phyloP scores from a whole-genome alignment of 1,140 invertebrate genomes.

The Heterodera carotae region DNA sequence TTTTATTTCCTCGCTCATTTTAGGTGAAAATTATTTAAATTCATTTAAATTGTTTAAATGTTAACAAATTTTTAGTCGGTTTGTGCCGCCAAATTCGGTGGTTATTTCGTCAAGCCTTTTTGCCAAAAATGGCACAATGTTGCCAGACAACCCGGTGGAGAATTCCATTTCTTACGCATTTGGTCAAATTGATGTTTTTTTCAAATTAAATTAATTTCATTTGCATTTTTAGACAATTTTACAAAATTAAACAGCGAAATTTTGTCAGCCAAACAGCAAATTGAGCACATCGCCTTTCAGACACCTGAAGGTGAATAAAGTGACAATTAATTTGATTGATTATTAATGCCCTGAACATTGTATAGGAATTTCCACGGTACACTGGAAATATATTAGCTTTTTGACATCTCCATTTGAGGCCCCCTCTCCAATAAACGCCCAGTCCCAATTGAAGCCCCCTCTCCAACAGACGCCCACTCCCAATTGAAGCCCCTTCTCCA shows the following conservation, averaged over 20 bases:
- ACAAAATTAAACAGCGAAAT: neutral
- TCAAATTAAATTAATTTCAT: neutral
- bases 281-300: slow-evolving; percentile 26
- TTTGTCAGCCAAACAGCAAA: neutral
- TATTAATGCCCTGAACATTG: no score
- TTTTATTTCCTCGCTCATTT: slow-evolving; percentile 81
- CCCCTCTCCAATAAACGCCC: no score
- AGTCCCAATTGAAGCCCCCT: no score
- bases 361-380: no score
- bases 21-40: neutral
- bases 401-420: no score
- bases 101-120: neutral
- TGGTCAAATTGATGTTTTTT: neutral
- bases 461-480: no score
- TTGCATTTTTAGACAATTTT: slow-evolving; percentile 4
- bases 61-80: slow-evolving; percentile 20
- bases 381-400: no score
- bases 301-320: slow-evolving; percentile 2
- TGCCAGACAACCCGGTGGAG: neutral
- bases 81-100: slow-evolving; percentile 43
- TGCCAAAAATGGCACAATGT: slow-evolving; percentile 18
- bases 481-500: no score
- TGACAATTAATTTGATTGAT: no score
- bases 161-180: slow-evolving; percentile 5
- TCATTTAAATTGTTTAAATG: slow-evolving; percentile 12